A percentile compares a stretch with the other conserved stretches of the same genome.
Evolutionary conservation across 2,113 vertebrate genomes (phyloP).

Genomic region (Burhinus oedicnemus): DNA sequence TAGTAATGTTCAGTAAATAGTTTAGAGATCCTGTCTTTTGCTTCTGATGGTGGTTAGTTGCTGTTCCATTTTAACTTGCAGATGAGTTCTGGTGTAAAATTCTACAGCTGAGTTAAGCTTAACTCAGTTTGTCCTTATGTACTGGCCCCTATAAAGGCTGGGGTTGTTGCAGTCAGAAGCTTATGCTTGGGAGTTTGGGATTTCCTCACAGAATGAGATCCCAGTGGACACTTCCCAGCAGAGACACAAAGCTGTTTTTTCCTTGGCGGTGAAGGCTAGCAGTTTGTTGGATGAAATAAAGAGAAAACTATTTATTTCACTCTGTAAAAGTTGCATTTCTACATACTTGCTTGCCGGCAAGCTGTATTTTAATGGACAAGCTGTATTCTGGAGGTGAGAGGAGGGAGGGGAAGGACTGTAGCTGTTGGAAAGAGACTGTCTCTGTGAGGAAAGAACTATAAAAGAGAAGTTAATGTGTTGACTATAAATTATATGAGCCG

Average conservation of each 20-base stretch:
- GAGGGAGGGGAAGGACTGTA: not conserved
- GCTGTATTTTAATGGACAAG: not conserved
- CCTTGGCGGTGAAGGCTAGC: not conserved
- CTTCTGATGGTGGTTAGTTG: not conserved
- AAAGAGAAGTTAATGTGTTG: not conserved
- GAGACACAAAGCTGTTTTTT: not conserved
- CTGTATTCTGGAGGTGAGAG: not conserved
- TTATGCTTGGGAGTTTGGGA: not conserved
- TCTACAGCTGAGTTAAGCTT: not conserved
- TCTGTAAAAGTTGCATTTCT: not conserved
- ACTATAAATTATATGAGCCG: not conserved
- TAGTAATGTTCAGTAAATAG: not conserved
- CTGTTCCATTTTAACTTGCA: not conserved
- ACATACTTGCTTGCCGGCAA: not conserved
- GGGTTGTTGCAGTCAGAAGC: rapidly evolving
- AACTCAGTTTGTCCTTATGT: not conserved
- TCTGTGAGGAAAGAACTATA: not conserved
- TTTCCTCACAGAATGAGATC: not conserved
- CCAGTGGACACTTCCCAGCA: not conserved
- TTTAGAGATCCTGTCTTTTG: not conserved
- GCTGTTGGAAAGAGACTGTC: not conserved
- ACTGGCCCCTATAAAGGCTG: not conserved
- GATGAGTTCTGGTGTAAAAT: not conserved
- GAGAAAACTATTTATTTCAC: not conserved
- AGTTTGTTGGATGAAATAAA: not conserved